These are phyloP conservation scores for Pangasianodon hypophthalmus DNA, from an alignment of 2,113 vertebrate species.

Conservation along the genomic window DNA sequence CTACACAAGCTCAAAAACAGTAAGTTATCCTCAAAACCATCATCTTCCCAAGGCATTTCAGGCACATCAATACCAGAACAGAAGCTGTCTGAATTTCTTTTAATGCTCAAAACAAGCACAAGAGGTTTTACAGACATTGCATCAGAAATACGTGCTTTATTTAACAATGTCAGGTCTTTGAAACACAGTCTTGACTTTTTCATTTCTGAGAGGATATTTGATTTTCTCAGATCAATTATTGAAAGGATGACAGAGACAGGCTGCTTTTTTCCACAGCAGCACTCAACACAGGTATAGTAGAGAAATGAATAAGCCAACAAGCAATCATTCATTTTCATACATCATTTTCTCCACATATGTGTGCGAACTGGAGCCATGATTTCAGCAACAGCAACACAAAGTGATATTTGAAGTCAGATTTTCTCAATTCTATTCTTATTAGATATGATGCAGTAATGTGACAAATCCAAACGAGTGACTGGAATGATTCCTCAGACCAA, in stretches of 20 bases:
- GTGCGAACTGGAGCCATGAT: background rate
- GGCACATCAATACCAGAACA: background rate
- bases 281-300: background rate
- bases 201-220: slow-evolving; percentile 9
- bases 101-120: background rate
- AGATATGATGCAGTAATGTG: background rate
- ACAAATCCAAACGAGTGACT: background rate
- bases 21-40: background rate
- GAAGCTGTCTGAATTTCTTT: background rate
- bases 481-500: background rate
- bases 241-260: slow-evolving; percentile 23
- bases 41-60: background rate
- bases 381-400: background rate
- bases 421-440: background rate
- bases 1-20: background rate
- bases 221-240: slow-evolving; percentile 33
- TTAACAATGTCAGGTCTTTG: background rate
- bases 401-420: background rate
- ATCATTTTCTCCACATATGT: background rate
- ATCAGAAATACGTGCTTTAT: background rate
- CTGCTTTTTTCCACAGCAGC: background rate
- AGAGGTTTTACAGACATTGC: background rate
- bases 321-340: too few relatives aligned
- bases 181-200: background rate
- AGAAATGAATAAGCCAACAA: background rate